Base-by-base conservation (phyloP, 2,888 invertebrate genomes). In the Fragum fragum region DNA sequence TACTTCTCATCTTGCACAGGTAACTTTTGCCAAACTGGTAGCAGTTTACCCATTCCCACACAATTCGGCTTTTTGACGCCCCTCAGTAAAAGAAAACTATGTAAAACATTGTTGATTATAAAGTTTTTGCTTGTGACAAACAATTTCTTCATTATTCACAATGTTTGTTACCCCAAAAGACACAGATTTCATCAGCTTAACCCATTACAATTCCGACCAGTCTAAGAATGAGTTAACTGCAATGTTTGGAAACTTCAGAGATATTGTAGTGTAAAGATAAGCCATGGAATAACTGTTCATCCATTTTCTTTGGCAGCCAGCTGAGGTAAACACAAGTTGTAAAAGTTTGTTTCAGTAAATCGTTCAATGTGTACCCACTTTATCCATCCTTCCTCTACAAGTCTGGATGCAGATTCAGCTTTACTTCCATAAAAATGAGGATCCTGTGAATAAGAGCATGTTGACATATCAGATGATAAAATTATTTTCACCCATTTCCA, bases 241-340 rank as follows among this genome's bases (percentile, higher is more conserved):
- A 39, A 6, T 39, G 39, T 14, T 14, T 39, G 39, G 7, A 9
- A 9, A 9, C 14, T 39, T 6, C 14, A 9, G 7, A 39, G 39
- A 9, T 39, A 39, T 39, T 39, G 39, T 39, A 39, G 14, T 14
- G 14, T 9, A 39, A 39, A 6, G 7, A 9, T 39, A 14, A 39
- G 39, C 6, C 39, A 39, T 39, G 6, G 14, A 6, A 55, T n/a
- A 23, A 57, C 7, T 26, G 26, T 14, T 28, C 29, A 61, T 32
- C 61, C 32, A 7, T 11, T 1, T 9, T 61, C 61, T 61, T 14
- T 61, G 16, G 61, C 29, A 6, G 28, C 16, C 18, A 61, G 69
- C 73, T 91, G 91, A 28, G 93, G 93, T 75, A 93, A 77, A 85
- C 93, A 93, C 21, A 93, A 66, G 72, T 93, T 93, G 80, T 93